These are phyloP conservation scores for Drosophila tristis DNA, from an alignment of 1,140 invertebrate genomes.

Conservation along the genomic window DNA sequence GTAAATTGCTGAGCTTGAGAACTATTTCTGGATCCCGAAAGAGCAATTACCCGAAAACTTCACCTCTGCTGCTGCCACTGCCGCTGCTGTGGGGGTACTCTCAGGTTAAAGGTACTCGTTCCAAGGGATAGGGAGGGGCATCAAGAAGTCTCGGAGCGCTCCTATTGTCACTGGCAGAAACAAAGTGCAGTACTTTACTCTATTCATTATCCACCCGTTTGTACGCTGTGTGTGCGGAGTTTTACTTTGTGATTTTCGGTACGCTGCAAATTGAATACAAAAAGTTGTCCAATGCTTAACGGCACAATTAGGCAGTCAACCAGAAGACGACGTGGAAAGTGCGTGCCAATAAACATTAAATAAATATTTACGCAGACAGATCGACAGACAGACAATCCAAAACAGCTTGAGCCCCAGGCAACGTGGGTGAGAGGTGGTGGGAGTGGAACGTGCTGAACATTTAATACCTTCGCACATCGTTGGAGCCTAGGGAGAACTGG, in stretches of 20 bases:
- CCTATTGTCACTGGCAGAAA: too few species aligned
- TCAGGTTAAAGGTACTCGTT: too few species aligned
- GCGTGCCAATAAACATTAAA: constrained; percentile 78
- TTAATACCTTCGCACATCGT: constrained; percentile 69
- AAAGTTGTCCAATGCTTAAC: constrained; percentile 64
- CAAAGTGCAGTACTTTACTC: not conserved
- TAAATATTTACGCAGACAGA: constrained; percentile 50
- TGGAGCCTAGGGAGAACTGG: constrained; percentile 7
- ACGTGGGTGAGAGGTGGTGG: not conserved
- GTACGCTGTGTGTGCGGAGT: too few species aligned
- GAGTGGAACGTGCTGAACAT: constrained; percentile 51
- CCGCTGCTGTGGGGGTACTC: too few species aligned
- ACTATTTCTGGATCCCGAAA: constrained; percentile 41
- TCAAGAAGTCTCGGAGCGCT: too few species aligned
- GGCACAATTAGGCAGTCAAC: constrained; percentile 70
- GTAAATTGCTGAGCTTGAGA: too few species aligned
- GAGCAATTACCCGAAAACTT: constrained; percentile 4
- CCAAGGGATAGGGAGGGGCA: too few species aligned
- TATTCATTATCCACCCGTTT: constrained; percentile 37
- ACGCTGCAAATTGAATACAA: constrained; percentile 51
- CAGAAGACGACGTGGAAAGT: constrained; percentile 52
- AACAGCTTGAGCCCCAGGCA: constrained; percentile 3
- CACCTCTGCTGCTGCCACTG: constrained; percentile 9
- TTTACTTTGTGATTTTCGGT: not conserved
- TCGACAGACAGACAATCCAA: constrained; percentile 24